Evolutionary conservation across 1,140 invertebrate species (phyloP).

Genomic region (Drosophila kepulauana): DNA sequence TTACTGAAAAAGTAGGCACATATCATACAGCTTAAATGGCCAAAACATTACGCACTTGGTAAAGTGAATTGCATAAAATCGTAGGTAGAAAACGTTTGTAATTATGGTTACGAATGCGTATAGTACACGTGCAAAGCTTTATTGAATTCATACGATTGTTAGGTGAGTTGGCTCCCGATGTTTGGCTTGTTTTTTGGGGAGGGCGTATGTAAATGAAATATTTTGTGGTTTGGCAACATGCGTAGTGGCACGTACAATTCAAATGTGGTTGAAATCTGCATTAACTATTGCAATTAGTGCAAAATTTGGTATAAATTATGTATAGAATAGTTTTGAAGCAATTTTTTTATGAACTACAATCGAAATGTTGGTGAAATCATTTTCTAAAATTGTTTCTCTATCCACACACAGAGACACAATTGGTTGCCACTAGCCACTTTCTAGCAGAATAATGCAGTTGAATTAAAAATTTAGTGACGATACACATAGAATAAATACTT

Average conservation of each 20-base stretch:
- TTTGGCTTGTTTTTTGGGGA: constrained; percentile 54
- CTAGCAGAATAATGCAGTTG: constrained; percentile 69
- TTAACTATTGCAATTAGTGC: constrained; percentile 83
- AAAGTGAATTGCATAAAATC: too few relatives aligned
- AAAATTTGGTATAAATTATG: constrained; percentile 81
- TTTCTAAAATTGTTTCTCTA: constrained; percentile 35
- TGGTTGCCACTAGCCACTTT: constrained; percentile 34
- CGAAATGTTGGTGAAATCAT: constrained; percentile 37
- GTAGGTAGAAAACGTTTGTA: too few relatives aligned
- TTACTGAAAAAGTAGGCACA: too few relatives aligned
- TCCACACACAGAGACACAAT: neutral
- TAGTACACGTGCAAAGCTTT: constrained; percentile 61
- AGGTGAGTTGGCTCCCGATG: constrained; percentile 50
- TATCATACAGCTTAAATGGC: too few relatives aligned
- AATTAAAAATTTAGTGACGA: constrained; percentile 67
- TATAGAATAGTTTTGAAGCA: constrained; percentile 79
- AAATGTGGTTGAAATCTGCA: constrained; percentile 81
- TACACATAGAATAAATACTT: too few relatives aligned
- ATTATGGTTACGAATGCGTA: constrained; percentile 32
- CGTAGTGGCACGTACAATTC: constrained; percentile 63
- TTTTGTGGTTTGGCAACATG: constrained; percentile 61
- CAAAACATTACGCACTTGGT: too few relatives aligned
- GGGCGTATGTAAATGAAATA: constrained; percentile 76
- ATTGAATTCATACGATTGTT: constrained; percentile 80
- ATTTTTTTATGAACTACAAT: constrained; percentile 68